Conservation (phyloP, 1,140 invertebrate species). For the Muscidifurax raptorellus region DNA sequence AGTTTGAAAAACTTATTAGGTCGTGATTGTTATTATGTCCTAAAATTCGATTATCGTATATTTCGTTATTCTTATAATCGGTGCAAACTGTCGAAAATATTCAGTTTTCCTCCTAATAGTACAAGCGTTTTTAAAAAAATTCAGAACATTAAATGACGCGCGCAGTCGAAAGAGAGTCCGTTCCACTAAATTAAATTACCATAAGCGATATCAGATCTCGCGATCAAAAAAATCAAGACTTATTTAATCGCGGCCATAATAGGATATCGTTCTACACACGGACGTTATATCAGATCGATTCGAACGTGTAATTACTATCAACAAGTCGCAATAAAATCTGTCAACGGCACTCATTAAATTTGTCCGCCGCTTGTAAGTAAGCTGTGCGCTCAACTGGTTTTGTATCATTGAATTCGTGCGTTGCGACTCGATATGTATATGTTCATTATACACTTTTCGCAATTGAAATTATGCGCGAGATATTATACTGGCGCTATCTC, state of each 20-base stretch:
- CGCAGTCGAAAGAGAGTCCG: too few relatives aligned
- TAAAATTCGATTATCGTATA: not conserved
- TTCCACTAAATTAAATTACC: not conserved
- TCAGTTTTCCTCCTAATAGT: too few relatives aligned
- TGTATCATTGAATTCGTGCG: constrained; percentile 28
- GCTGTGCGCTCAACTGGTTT: not conserved
- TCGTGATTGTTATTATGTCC: not conserved
- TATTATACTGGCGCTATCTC: too few relatives aligned
- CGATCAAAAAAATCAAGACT: not conserved
- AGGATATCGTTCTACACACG: not conserved
- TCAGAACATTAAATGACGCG: too few relatives aligned
- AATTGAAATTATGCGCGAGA: not conserved
- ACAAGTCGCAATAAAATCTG: constrained; percentile 41
- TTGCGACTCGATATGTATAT: not conserved
- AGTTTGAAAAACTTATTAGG: too few relatives aligned
- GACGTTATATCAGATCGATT: constrained; percentile 16
- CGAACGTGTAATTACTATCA: constrained; percentile 17
- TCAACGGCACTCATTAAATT: constrained; percentile 21
- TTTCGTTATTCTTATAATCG: not conserved
- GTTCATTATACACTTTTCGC: not conserved
- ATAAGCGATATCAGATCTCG: not conserved
- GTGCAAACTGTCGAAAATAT: too few relatives aligned
- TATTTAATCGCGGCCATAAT: constrained; percentile 6
- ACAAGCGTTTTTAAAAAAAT: too few relatives aligned
- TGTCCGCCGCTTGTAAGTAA: not conserved